phyloP scores from a whole-genome alignment of 2,113 vertebrate species.

The Haemorhous mexicanus region DNA sequence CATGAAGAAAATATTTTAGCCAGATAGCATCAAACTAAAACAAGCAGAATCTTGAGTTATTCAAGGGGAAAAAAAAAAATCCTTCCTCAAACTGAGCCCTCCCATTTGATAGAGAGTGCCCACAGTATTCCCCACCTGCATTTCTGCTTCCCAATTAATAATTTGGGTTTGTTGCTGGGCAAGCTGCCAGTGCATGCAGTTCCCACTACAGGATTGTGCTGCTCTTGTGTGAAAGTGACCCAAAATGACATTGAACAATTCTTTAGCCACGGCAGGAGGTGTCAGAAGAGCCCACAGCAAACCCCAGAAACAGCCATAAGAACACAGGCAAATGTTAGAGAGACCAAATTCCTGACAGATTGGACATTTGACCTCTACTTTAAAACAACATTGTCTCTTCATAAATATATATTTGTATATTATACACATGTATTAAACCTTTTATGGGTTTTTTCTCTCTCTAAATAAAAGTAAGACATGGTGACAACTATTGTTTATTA shows the following conservation, averaged over 20 bases:
- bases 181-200: background rate
- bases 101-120: background rate
- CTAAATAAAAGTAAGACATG: background rate
- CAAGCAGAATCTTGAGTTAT: background rate
- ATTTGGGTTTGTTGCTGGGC: constrained; percentile 16
- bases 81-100: background rate
- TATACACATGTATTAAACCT: background rate
- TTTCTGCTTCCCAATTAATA: constrained; percentile 27
- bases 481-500: background rate
- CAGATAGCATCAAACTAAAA: constrained; percentile 10
- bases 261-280: background rate
- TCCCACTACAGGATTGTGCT: background rate
- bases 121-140: background rate
- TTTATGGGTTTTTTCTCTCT: background rate
- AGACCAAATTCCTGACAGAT: background rate
- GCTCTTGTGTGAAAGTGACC: constrained; percentile 12
- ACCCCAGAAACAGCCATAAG: background rate
- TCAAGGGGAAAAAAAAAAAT: background rate
- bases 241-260: background rate
- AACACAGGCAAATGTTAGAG: background rate
- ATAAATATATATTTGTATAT: background rate
- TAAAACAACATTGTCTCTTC: background rate
- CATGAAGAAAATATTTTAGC: constrained; percentile 49
- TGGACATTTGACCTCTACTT: background rate
- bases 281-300: background rate